A percentile compares a stretch with the other conserved stretches of the same genome.
Conservation (phyloP, 2,113 vertebrate genomes). For the Sorex araneus region DNA sequence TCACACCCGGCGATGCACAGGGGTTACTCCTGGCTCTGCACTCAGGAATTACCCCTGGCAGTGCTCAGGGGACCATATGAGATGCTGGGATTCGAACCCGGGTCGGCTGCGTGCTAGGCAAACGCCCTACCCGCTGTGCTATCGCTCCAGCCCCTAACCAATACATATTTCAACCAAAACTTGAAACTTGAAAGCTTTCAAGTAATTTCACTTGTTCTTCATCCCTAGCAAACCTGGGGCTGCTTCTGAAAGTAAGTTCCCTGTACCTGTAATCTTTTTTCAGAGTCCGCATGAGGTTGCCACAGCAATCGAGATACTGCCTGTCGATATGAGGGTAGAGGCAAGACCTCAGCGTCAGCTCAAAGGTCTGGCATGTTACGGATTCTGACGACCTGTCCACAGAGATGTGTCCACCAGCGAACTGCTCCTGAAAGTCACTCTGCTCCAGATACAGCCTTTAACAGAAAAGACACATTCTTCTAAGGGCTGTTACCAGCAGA, state of each 20-base stretch:
- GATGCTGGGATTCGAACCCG: too few relatives aligned
- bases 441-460: constrained; percentile 96
- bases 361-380: constrained; percentile 98
- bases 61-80: too few relatives aligned
- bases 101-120: too few relatives aligned
- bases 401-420: constrained; percentile 93
- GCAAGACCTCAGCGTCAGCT: constrained; percentile 96
- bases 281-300: constrained; percentile 97
- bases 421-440: constrained; percentile 96
- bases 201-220: neutral
- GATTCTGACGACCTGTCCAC: constrained; percentile 97
- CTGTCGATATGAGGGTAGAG: constrained; percentile 97
- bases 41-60: too few relatives aligned
- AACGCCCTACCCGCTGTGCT: too few relatives aligned
- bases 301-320: constrained; percentile 97
- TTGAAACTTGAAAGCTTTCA: constrained; percentile 2
- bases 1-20: too few relatives aligned
- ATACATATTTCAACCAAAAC: neutral
- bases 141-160: too few relatives aligned
- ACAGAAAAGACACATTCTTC: constrained; percentile 68
- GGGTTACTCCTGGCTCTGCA: too few relatives aligned
- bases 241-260: too few relatives aligned
- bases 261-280: constrained; percentile 97
- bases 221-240: too few relatives aligned
- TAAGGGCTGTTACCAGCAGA: neutral